Percentiles rank a stretch among this genome's conserved stretches.
Evolutionary conservation across 2,797 vertebrate species (phyloP).

Genomic region (Phataginus tricuspis): DNA sequence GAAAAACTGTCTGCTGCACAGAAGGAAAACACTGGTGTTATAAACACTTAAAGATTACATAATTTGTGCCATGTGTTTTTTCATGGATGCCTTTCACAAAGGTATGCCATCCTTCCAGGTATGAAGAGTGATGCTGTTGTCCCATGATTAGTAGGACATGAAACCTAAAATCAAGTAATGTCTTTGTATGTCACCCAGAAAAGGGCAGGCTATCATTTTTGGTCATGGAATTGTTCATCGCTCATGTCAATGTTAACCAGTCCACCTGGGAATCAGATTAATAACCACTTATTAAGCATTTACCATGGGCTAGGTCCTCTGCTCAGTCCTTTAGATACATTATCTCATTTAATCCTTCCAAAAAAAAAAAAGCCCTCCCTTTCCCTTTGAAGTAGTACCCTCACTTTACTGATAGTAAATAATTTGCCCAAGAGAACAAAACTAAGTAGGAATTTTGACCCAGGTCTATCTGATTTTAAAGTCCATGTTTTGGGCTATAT

Average conservation of each 20-base stretch:
- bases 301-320: not conserved
- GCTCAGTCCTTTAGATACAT: not conserved
- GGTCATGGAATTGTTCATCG: not conserved
- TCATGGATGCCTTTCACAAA: not conserved
- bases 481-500: not conserved
- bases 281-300: not conserved
- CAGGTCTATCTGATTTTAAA: conserved; percentile 1
- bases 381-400: not conserved
- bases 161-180: not conserved
- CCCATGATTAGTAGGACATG: not conserved
- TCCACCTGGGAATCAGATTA: not conserved
- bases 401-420: not conserved
- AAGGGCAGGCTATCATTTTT: not conserved
- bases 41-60: not conserved
- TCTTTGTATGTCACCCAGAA: not conserved
- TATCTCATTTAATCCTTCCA: not conserved
- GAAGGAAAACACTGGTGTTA: not conserved
- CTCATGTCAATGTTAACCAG: not conserved
- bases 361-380: not conserved
- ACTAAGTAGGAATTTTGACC: not conserved
- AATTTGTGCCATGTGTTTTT: not conserved
- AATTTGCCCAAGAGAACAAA: not conserved
- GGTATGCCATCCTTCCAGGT: not conserved
- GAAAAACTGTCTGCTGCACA: conserved; percentile 14
- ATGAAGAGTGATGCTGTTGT: not conserved